Conservation (phyloP, 1,140 invertebrate genomes). For the Steinernema feltiae region DNA sequence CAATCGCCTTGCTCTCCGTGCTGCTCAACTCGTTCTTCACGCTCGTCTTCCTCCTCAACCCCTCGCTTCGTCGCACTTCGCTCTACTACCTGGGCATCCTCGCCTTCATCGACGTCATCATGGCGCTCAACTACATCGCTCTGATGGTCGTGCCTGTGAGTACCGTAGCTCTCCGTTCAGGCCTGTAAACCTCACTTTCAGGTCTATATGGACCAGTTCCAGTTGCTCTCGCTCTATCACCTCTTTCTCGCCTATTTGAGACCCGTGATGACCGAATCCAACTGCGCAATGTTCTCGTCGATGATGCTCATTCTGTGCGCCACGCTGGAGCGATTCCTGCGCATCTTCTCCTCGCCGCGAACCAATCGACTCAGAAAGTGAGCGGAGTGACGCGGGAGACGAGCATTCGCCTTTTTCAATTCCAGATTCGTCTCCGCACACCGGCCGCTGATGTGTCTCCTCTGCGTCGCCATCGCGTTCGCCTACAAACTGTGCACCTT, state of each 20-base stretch:
- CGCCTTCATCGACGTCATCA: conserved; percentile 49
- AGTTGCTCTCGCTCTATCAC: conserved; percentile 46
- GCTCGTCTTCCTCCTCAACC: conserved; percentile 49
- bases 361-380: conserved; percentile 42
- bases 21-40: conserved; percentile 56
- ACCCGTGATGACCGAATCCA: conserved; percentile 45
- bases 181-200: conserved; percentile 17
- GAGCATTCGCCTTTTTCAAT: no score
- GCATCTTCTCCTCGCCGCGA: conserved; percentile 44
- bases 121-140: conserved; percentile 54
- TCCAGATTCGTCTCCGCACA: conserved; percentile 48
- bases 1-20: conserved; percentile 50
- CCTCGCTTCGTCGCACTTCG: conserved; percentile 42
- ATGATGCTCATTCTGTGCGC: conserved; percentile 52
- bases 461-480: conserved; percentile 39
- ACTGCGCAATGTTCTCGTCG: conserved; percentile 53
- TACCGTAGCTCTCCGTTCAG: background rate
- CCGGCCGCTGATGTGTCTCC: conserved; percentile 40
- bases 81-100: conserved; percentile 56
- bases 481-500: conserved; percentile 53
- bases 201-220: conserved; percentile 51
- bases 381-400: no score
- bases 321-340: conserved; percentile 49
- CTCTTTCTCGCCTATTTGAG: conserved; percentile 50
- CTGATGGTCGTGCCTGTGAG: conserved; percentile 54